phyloP scores from a whole-genome alignment of 2,113 vertebrate genomes.

The Emydura subglobosa region DNA sequence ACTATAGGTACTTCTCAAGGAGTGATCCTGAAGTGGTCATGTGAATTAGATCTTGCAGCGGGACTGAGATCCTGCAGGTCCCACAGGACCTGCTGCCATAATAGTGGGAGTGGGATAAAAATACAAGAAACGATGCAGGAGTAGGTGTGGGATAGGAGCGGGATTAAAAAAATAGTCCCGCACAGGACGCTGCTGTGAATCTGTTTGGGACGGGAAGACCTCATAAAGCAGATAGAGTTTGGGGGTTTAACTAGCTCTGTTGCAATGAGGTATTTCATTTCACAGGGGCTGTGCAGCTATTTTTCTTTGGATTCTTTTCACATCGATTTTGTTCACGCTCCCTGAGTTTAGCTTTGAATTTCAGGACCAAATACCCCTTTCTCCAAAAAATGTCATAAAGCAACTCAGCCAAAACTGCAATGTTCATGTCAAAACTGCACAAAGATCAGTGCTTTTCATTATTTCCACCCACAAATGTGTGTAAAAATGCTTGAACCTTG shows the following conservation, averaged over 20 bases:
- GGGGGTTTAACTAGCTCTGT: background rate
- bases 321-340: background rate
- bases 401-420: background rate
- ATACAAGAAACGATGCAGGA: background rate
- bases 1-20: background rate
- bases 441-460: accelerated
- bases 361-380: accelerated
- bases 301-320: background rate
- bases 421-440: background rate
- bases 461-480: accelerated
- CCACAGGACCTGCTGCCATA: background rate
- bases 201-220: background rate
- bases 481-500: background rate
- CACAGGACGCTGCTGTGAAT: background rate
- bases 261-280: background rate
- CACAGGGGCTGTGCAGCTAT: background rate
- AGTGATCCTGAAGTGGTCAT: background rate
- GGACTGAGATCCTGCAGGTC: background rate
- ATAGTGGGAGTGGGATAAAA: background rate
- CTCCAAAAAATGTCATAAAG: background rate
- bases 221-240: background rate
- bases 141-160: background rate
- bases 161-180: background rate
- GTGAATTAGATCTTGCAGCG: background rate
- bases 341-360: background rate